Conservation (phyloP, 2,888 invertebrate genomes). For the Allophyes oxyacanthae region DNA sequence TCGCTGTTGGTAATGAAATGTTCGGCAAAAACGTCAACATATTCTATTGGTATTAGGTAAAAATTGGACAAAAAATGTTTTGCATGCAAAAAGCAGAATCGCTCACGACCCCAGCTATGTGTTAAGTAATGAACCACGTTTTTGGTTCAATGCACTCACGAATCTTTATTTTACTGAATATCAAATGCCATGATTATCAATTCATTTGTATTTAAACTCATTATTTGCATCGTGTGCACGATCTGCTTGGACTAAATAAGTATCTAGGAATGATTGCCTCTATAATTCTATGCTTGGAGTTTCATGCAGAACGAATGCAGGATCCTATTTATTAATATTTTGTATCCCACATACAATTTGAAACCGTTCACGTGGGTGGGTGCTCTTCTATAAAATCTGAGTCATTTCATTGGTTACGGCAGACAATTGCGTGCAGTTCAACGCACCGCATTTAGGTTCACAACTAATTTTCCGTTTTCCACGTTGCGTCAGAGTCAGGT, state of each 20-base stretch:
- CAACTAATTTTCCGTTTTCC: conserved; percentile 80
- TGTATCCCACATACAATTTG: conserved; percentile 54
- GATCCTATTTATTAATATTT: conserved; percentile 48
- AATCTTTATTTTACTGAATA: conserved; percentile 81
- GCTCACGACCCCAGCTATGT: conserved; percentile 79
- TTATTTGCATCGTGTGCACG: conserved; percentile 73
- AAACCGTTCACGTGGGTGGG: conserved; percentile 62
- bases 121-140: conserved; percentile 86
- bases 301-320: conserved; percentile 55
- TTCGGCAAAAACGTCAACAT: conserved; percentile 74
- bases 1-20: conserved; percentile 66
- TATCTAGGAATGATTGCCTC: conserved; percentile 44
- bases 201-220: conserved; percentile 75
- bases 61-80: conserved; percentile 74
- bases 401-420: conserved; percentile 66
- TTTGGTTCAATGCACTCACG: conserved; percentile 88
- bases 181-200: conserved; percentile 77
- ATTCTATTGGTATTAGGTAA: conserved; percentile 76
- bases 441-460: conserved; percentile 75
- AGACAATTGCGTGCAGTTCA: conserved; percentile 75
- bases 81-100: conserved; percentile 77
- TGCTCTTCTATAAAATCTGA: conserved; percentile 58
- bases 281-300: conserved; percentile 46
- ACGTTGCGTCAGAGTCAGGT: conserved; percentile 67
- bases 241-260: conserved; percentile 59